Percentiles rank a stretch among this genome's conserved stretches.
Evolutionary conservation across 2,888 invertebrate genomes (phyloP).

Genomic region (Lasioglossum morio): DNA sequence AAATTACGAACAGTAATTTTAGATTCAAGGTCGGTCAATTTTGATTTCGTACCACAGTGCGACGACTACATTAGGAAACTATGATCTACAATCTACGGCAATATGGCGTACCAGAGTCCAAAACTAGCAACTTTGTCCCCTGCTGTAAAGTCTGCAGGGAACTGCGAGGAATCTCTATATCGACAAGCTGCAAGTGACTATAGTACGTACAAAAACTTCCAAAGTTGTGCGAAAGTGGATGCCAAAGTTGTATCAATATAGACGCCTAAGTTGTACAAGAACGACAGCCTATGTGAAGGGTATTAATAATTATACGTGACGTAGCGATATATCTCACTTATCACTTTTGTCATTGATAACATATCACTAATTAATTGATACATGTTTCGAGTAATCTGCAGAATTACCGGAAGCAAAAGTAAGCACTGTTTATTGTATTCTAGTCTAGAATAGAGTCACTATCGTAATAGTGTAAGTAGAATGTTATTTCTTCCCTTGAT

Average conservation of each 20-base stretch:
- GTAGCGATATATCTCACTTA: not conserved
- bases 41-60: not conserved
- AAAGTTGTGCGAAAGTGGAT: not conserved
- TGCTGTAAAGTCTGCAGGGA: not conserved
- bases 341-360: not conserved
- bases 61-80: not conserved
- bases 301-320: not conserved
- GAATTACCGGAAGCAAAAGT: not conserved
- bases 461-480: not conserved
- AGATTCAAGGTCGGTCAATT: not conserved
- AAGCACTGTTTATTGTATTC: not conserved
- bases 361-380: not conserved
- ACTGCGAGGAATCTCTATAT: not conserved
- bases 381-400: not conserved
- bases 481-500: no score
- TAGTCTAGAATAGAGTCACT: not conserved
- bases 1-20: not conserved
- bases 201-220: not conserved
- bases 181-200: not conserved
- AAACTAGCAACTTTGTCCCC: not conserved
- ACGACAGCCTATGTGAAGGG: not conserved
- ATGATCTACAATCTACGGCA: not conserved
- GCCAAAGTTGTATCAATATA: not conserved
- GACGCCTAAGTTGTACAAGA: not conserved
- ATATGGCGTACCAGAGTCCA: not conserved